Base-by-base conservation (phyloP, 2,888 invertebrate species). In the Hypolimnas misippus region DNA sequence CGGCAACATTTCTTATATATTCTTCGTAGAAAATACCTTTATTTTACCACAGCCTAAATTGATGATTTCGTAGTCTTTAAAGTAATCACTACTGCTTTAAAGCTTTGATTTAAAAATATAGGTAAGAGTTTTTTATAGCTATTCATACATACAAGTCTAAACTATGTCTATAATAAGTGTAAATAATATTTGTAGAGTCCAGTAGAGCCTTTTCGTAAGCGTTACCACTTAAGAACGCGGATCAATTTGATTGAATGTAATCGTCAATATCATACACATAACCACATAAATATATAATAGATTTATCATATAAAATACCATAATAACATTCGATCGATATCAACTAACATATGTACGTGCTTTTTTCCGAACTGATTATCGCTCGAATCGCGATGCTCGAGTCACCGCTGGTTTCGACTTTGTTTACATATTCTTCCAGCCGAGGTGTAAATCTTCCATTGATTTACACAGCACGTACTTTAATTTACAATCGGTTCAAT, bases 391-490 rank as follows among this genome's bases (percentile, higher is more conserved):
- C 1, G 12, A n/a, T 38, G 35, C n/a, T 44, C 57, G 71, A 73
- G 75, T 78, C 78, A 76, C 75, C 76, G 77, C 74, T 69, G 66
- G 66, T 70, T 70, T 68, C 68, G 71, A 68, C 66, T 74, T 69
- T 70, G 72, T 76, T 78, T 74, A 76, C 73, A 74, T 73, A 75
- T 76, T 74, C 71, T 73, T 73, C 71, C 67, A 68, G 71, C 71
- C 67, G 70, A 70, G 68, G 67, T 76, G 75, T 87, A 86, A 86
- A 87, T 86, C 86, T 82, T 78, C 74, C 70, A 74, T 77, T 85
- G 84, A 86, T 87, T 86, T 86, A 85, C 80, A 78, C 71, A 73
- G 76, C 74, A 76, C 76, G 78, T 77, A 79, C 78, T 80, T 75
- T 80, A 83, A 81, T 83, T 84, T 84, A 84, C 79, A 77, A 74